Base-by-base conservation (phyloP, 2,888 invertebrate species). In the Lomographa bimaculata region DNA sequence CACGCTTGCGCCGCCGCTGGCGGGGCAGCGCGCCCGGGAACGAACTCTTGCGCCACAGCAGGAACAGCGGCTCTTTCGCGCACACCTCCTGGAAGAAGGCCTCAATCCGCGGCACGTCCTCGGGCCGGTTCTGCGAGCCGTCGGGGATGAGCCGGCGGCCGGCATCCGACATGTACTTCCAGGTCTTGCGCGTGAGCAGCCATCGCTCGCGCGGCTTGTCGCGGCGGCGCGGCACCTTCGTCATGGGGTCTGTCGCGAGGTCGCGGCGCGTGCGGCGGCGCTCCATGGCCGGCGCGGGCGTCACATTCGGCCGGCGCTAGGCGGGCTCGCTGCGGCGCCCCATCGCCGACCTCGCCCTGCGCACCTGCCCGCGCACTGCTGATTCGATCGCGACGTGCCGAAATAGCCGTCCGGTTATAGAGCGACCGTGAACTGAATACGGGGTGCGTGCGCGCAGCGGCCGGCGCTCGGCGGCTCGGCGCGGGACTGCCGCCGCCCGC, bases 141-240 rank as follows among this genome's bases (percentile, higher is more conserved):
- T 96, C 96, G n/a, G 96, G 96, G 39, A 96, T 93, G 30, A 97
- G 90, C 67, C 94, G 94, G 43, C 95, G 92, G 24, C 96, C 96
- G 14, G 96, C 96, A 60, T 96, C 96, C n/a, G 96, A 93, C 96
- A 97, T 97, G 79, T 96, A 96, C 60, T 95, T 91, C 96, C 96
- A 96, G 27, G 96, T 96, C 83, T 97, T 96, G 43, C 96, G 90
- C 24, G 96, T 96, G 42, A 96, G 90, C 44, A 96, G 90, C 96
- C 96, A 97, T 76, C 96, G 91, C 79, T 96, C 96, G 69, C 94
- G 94, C 60, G 90, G 83, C 69, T 90, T 91, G 39, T 90, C 82
- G 30, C 91, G 89, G 57, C 91, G 91, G 41, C 91, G 83, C 60
- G 90, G 82, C 28, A 90, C 82, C 67, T 89, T 90, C 46, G 91